These are phyloP conservation scores for Gambusia affinis DNA, from an alignment of 2,113 vertebrate species.

Conservation along the genomic window DNA sequence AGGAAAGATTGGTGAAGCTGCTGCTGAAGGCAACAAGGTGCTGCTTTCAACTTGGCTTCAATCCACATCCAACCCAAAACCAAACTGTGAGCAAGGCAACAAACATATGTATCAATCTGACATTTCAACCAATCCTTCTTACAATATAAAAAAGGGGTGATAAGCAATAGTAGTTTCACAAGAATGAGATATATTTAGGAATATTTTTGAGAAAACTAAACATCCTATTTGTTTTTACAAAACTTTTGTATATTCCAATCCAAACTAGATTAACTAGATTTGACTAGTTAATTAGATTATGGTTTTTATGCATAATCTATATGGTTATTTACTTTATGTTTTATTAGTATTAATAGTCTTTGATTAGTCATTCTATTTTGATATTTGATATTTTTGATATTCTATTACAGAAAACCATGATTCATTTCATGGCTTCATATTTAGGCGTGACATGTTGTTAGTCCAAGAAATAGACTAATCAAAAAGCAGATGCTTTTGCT, in stretches of 20 bases:
- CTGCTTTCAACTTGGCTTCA: constrained; percentile 56
- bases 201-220: not conserved
- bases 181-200: not conserved
- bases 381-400: no score
- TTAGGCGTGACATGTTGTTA: not conserved
- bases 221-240: not conserved
- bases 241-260: not conserved
- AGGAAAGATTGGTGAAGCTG: constrained; percentile 46
- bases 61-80: no score
- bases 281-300: no score
- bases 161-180: not conserved
- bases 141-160: not conserved
- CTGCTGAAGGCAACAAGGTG: constrained; percentile 63
- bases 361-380: no score
- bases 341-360: no score
- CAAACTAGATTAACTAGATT: no score
- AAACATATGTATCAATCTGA: not conserved
- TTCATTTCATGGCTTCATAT: not conserved
- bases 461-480: not conserved
- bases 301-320: no score
- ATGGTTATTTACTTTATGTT: no score
- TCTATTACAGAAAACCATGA: no score
- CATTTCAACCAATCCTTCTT: not conserved
- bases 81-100: no score
- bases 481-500: no score